A percentile compares a stretch with the other conserved stretches of the same genome.
Evolutionary conservation across 2,113 vertebrate species (phyloP).

Genomic region (Pedetes capensis): DNA sequence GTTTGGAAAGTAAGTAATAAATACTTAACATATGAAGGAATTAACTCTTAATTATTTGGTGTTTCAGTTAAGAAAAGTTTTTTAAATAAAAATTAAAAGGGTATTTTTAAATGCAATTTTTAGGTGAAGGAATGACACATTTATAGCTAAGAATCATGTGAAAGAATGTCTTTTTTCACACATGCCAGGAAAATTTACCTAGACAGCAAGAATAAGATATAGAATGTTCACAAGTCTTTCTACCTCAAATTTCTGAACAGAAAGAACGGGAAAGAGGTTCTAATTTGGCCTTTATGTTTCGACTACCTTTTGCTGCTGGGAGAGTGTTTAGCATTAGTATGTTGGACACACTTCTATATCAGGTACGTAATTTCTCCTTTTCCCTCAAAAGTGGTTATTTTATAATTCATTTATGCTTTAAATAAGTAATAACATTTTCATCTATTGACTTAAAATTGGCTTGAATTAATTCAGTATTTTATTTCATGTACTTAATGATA

Average conservation of each 20-base stretch:
- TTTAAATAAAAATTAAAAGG: not conserved
- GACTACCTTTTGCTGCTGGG: constrained; percentile 90
- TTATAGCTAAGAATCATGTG: not conserved
- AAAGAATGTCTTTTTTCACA: not conserved
- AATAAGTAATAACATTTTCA: not conserved
- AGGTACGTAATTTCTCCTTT: constrained; percentile 79
- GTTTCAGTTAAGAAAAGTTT: not conserved
- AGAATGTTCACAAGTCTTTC: constrained; percentile 15
- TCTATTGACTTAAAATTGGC: not conserved
- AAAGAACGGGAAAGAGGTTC: constrained; percentile 91
- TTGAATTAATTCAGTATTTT: not conserved
- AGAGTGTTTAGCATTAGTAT: constrained; percentile 93
- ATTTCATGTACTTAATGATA: not conserved
- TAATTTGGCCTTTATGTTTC: constrained; percentile 92
- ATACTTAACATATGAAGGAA: not conserved
- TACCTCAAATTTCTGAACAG: constrained; percentile 79
- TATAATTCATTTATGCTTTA: not conserved
- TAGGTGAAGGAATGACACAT: not conserved
- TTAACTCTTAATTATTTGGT: not conserved
- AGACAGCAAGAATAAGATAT: not conserved
- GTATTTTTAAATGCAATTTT: not conserved
- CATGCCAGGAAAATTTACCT: not conserved
- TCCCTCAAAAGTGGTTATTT: not conserved
- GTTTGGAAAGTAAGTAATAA: not conserved
- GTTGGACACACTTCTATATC: constrained; percentile 91